A percentile compares a stretch with the other conserved stretches of the same genome.
phyloP scores from a whole-genome alignment of 1,140 invertebrate species.

The Meloidogyne floridensis region DNA sequence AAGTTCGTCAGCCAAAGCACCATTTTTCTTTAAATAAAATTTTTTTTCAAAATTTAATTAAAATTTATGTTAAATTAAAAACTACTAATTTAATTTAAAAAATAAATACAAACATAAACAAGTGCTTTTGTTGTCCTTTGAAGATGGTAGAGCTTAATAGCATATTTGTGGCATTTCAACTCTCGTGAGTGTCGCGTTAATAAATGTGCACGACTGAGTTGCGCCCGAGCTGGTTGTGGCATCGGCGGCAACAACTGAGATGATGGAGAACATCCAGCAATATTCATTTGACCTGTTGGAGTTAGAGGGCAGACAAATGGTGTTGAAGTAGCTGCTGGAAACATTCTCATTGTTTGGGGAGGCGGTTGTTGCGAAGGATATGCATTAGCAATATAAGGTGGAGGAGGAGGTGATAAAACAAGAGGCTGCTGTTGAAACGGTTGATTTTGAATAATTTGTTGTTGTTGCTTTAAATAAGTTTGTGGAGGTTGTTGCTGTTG shows the following conservation, averaged over 20 bases:
- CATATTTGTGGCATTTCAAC: constrained; percentile 35
- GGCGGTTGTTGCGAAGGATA: neutral
- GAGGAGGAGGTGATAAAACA: constrained; percentile 4
- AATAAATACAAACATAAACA: constrained; percentile 36
- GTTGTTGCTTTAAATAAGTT: neutral
- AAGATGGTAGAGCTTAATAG: constrained; percentile 40
- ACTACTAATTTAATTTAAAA: neutral
- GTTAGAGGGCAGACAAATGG: constrained; percentile 16
- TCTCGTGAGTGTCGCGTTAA: constrained; percentile 24
- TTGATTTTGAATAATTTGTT: neutral
- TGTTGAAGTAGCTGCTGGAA: neutral
- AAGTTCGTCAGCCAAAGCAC: constrained; percentile 47
- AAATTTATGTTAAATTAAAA: neutral
- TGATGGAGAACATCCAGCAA: constrained; percentile 16
- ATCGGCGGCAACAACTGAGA: constrained; percentile 13
- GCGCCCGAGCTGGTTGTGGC: constrained; percentile 22
- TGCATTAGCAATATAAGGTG: constrained; percentile 5
- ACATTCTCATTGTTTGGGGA: neutral
- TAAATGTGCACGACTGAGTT: constrained; percentile 33
- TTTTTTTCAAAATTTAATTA: neutral
- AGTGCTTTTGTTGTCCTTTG: constrained; percentile 41
- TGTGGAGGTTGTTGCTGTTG: neutral
- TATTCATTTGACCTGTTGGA: neutral
- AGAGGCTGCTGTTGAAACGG: constrained; percentile 3
- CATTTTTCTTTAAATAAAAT: constrained; percentile 47